phyloP scores from a whole-genome alignment of 1,140 invertebrate species.

The Eulimnadia texana region DNA sequence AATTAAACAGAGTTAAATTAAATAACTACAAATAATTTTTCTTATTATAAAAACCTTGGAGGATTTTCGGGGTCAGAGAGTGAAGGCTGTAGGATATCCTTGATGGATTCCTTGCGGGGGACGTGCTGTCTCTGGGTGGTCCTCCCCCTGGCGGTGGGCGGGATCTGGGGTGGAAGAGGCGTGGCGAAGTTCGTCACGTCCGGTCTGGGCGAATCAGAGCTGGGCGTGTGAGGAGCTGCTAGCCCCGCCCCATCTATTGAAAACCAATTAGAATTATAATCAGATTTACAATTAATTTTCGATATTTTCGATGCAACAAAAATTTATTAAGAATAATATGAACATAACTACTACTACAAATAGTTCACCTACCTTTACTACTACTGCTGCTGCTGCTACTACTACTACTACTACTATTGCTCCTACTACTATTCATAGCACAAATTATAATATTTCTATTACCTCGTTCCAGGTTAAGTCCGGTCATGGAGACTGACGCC shows the following conservation, averaged over 20 bases:
- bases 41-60: too few relatives aligned
- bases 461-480: not conserved
- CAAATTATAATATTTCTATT: too few relatives aligned
- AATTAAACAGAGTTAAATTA: too few relatives aligned
- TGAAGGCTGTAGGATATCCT: constrained; percentile 13
- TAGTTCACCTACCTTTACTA: too few relatives aligned
- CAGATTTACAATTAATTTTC: not conserved
- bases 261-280: not conserved
- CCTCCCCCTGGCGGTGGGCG: not conserved
- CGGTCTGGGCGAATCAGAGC: constrained; percentile 6
- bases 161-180: constrained; percentile 3
- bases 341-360: too few relatives aligned
- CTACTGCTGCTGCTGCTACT: too few relatives aligned
- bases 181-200: constrained; percentile 1
- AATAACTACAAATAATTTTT: too few relatives aligned
- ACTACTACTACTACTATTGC: too few relatives aligned
- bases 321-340: too few relatives aligned
- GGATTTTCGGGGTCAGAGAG: constrained; percentile 10
- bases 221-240: not conserved
- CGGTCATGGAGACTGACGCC: not conserved
- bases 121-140: not conserved
- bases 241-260: not conserved
- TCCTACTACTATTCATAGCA: too few relatives aligned
- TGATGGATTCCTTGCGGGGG: constrained; percentile 13
- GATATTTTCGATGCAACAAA: too few relatives aligned